A percentile compares a stretch with the other conserved stretches of the same genome.
Conservation (phyloP, 2,113 vertebrate species). For the Menidia beryllina region DNA sequence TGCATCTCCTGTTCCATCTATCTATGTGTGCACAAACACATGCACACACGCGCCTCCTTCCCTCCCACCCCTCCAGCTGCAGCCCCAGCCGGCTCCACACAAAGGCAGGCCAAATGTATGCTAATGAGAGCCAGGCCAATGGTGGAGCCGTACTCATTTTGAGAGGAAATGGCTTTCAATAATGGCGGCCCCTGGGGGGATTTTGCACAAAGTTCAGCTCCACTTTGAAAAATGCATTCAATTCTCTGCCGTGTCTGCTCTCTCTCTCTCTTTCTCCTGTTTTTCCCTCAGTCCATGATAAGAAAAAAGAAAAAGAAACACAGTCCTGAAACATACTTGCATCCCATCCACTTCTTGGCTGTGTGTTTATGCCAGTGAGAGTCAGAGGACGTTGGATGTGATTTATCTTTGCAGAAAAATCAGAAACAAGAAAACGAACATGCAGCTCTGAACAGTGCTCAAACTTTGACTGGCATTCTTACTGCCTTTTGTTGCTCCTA, state of each 20-base stretch:
- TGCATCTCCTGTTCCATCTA: constrained; percentile 38
- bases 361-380: constrained; percentile 37
- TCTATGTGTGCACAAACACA: constrained; percentile 6
- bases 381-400: constrained; percentile 16
- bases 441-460: constrained; percentile 26
- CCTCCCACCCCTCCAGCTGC: constrained; percentile 62
- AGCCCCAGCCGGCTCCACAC: constrained; percentile 72
- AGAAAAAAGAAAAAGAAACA: constrained; percentile 5
- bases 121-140: constrained; percentile 79
- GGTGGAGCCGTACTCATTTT: constrained; percentile 77
- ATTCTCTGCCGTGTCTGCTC: constrained; percentile 67
- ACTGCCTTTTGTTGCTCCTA: constrained; percentile 28
- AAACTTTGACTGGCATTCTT: constrained; percentile 30
- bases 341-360: constrained; percentile 23
- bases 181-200: constrained; percentile 73
- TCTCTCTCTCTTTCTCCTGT: constrained; percentile 33
- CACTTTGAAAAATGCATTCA: constrained; percentile 80
- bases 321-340: constrained; percentile 54
- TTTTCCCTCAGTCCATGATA: constrained; percentile 6
- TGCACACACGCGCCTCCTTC: constrained; percentile 31
- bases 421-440: constrained; percentile 52
- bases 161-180: constrained; percentile 83
- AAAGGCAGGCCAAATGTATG: constrained; percentile 79
- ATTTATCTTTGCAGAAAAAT: constrained; percentile 62
- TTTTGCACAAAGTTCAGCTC: constrained; percentile 74